A percentile compares a stretch with the other conserved stretches of the same genome.
These are phyloP conservation scores for Cataglyphis cursor DNA, from an alignment of 2,888 invertebrate species.

Conservation along the genomic window DNA sequence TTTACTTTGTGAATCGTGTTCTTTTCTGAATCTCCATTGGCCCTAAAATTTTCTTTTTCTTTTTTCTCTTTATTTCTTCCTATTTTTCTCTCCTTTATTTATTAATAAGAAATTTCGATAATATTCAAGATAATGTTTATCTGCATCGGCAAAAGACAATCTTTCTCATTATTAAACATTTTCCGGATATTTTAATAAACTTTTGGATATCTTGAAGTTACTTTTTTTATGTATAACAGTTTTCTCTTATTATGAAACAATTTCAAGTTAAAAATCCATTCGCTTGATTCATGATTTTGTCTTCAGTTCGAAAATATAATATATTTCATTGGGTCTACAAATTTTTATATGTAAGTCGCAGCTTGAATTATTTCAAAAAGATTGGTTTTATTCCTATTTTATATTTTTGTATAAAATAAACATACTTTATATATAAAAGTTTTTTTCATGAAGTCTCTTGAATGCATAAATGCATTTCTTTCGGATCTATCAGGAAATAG, in stretches of 20 bases:
- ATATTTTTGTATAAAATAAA: neutral
- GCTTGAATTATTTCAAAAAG: neutral
- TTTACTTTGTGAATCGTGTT: slow-evolving; percentile 14
- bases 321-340: neutral
- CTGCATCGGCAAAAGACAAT: slow-evolving; percentile 33
- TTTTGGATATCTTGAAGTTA: neutral
- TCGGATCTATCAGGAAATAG: neutral
- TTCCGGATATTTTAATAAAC: neutral
- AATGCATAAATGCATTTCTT: neutral
- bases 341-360: neutral
- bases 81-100: neutral
- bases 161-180: neutral
- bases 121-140: slow-evolving; percentile 53
- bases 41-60: neutral
- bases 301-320: neutral
- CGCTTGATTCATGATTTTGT: slow-evolving; percentile 24
- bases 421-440: neutral
- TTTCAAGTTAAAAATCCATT: neutral
- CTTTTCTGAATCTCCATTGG: slow-evolving; percentile 3
- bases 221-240: neutral
- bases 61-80: neutral
- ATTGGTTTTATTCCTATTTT: neutral
- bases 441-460: neutral
- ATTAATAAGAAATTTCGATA: slow-evolving; percentile 58
- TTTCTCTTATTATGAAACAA: neutral